Percentiles rank a stretch among this genome's conserved stretches.
These are phyloP conservation scores for Lacanobia oleracea DNA, from an alignment of 2,888 invertebrate species.

Conservation along the genomic window DNA sequence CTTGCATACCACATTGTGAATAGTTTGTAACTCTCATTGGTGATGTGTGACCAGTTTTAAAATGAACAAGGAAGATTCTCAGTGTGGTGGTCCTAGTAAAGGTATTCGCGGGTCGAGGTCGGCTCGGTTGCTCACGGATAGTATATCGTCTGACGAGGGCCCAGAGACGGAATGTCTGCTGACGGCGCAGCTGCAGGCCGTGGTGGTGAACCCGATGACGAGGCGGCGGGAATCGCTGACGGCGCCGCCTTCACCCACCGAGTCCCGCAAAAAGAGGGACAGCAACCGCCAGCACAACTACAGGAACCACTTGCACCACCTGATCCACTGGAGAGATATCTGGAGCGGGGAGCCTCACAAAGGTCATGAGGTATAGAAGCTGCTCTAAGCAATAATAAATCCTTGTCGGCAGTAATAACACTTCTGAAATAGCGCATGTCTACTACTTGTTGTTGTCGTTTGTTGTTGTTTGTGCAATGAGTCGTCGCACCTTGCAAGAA, in stretches of 20 bases:
- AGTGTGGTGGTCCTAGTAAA: conserved; percentile 76
- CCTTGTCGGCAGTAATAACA: conserved; percentile 59
- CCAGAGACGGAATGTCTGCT: conserved; percentile 86
- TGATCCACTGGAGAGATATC: conserved; percentile 88
- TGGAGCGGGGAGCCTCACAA: conserved; percentile 88
- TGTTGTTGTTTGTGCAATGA: conserved; percentile 66
- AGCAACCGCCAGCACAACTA: conserved; percentile 84
- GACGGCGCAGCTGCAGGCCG: conserved; percentile 76
- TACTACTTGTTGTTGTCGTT: conserved; percentile 59
- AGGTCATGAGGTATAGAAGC: conserved; percentile 83
- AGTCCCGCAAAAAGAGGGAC: conserved; percentile 85
- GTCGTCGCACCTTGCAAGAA: conserved; percentile 61
- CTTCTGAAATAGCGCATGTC: conserved; percentile 67
- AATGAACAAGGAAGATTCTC: conserved; percentile 83
- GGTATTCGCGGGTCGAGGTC: conserved; percentile 78
- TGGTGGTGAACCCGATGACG: conserved; percentile 76
- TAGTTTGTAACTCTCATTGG: conserved; percentile 66
- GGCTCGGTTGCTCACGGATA: conserved; percentile 82
- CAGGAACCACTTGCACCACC: conserved; percentile 86
- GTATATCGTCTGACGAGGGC: conserved; percentile 87
- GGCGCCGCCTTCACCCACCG: conserved; percentile 88
- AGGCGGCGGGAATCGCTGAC: conserved; percentile 85
- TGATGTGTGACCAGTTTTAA: conserved; percentile 72
- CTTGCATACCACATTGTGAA: conserved; percentile 67
- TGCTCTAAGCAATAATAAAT: conserved; percentile 57